phyloP scores from a whole-genome alignment of 2,797 vertebrate species.

The Pygocentrus nattereri region DNA sequence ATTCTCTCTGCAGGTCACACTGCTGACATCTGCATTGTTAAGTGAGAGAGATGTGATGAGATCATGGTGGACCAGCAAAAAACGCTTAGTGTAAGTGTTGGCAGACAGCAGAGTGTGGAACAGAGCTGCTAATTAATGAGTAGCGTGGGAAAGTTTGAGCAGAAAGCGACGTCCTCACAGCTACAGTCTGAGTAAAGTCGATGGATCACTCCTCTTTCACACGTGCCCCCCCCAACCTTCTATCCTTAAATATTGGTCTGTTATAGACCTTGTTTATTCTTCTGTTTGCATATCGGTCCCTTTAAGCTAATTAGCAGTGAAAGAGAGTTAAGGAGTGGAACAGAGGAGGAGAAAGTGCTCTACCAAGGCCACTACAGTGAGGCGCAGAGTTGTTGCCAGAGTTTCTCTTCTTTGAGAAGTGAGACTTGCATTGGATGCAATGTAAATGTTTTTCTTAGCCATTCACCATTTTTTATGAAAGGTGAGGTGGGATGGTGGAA shows the following conservation, averaged over 20 bases:
- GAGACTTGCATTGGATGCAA: background rate
- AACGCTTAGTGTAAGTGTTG: slow-evolving; percentile 13
- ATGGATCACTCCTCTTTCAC: slow-evolving; percentile 26
- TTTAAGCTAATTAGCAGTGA: slow-evolving; percentile 48
- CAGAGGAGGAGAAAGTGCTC: slow-evolving; percentile 14
- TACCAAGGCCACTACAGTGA: slow-evolving; percentile 30
- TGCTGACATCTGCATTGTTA: slow-evolving; percentile 4
- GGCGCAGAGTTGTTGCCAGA: background rate
- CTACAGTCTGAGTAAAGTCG: slow-evolving; percentile 2
- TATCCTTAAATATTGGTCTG: slow-evolving; percentile 28
- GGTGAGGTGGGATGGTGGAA: background rate
- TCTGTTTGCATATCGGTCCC: slow-evolving; percentile 31
- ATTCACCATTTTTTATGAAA: background rate
- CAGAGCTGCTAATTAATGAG: slow-evolving; percentile 50
- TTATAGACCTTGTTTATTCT: slow-evolving; percentile 34
- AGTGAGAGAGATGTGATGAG: slow-evolving; percentile 11
- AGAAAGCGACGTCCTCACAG: slow-evolving; percentile 1
- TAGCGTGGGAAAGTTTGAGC: slow-evolving; percentile 34
- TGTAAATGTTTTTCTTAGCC: background rate
- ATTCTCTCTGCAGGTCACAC: slow-evolving; percentile 4
- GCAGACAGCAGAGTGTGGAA: slow-evolving; percentile 16
- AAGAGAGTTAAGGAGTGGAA: slow-evolving; percentile 13
- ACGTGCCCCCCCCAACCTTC: slow-evolving; percentile 22
- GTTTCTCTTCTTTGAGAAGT: background rate
- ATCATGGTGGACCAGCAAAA: slow-evolving; percentile 14